Base-by-base conservation (phyloP, 2,888 invertebrate genomes). In the Hedya salicella region DNA sequence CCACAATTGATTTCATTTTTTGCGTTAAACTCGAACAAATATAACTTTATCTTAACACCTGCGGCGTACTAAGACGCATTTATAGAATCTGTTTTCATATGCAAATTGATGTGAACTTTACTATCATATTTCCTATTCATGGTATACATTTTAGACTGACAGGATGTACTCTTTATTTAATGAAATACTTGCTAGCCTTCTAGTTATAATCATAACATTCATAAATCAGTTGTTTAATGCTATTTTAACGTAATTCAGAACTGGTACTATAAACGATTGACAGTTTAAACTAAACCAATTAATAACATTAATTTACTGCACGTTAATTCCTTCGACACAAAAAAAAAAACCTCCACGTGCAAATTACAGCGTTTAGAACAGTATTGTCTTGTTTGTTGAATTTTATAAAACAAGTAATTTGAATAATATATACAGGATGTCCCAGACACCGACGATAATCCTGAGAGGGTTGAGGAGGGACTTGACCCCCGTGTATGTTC, bases 1-100 rank as follows among this genome's bases (percentile, higher is more conserved):
- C 78, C 79, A 82, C 84, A 85, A 82, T 81, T 40, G 21, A 53
- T 64, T 78, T 75, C 36, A 70, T 78, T 86, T 86, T 83, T 83
- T 84, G 72, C 70, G 68, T 53, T 67, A 70, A 69, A 69, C 70
- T 74, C 74, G 71, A 53, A 48, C 59, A 61, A 66, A 68, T 61
- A 32, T 17, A n/a, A n/a, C 52, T 53, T 42, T 66, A 48, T 59
- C 50, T 48, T 53, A 54, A 40, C 61, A 66, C 60, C 60, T 61
- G 66, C 48, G 48, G 39, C 32, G 48, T 40, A 49, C 48, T 50
- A 17, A 49, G 17, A 54, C 59, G 63, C 14, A 52, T 62, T 60
- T 40, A 63, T 39, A 62, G n/a, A 56, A 68, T 25, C 46, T 40
- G 63, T 69, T 70, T 71, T 72, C 67, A 69, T 67, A 72, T 72